Base-by-base conservation (phyloP, 2,888 invertebrate species). In the Apamea crenata region DNA sequence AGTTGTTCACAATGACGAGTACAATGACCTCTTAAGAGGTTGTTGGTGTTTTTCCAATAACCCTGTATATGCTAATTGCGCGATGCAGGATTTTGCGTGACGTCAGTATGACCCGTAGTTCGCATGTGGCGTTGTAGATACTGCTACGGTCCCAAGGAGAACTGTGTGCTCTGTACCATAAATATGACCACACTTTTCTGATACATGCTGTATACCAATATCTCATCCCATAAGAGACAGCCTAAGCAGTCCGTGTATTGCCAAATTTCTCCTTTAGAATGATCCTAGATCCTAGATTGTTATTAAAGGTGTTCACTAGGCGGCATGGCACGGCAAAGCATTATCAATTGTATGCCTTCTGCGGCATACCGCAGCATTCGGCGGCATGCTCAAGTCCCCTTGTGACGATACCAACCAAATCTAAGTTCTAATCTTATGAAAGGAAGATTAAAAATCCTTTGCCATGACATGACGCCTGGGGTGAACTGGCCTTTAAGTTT, bases 221-320 rank as follows among this genome's bases (percentile, higher is more conserved):
- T 29, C 16, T 44, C 21, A 25, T 36, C 0, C 2, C 36, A 12
- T 36, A 6, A 3, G 7, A n/a, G 1, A n/a, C n/a, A 21, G 21
- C 59, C 8, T 3, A 80, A 70, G 16, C 65, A 61, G 59, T 80
- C 61, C 14, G 32, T 47, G 44, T 69, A 44, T 61, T 10, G 25
- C 56, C 25, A 16, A 73, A n/a, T 12, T 29, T 25, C 65, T 36
- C 36, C 7, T 69, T 66, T 53, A 32, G 66, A 63, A 7, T 44
- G 10, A 50, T 36, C 25, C 16, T 12, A 16, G 0, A 44, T n/a
- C n/a, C n/a, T n/a, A n/a, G 12, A 50, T 36, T 53, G 14, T 70
- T 5, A 59, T 18, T 61, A n/a, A 6, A 56, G 29, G 32, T 12
- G n/a, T n/a, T n/a, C n/a, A 59, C 25, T 32, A 5, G 25, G 16